Conservation (phyloP, 2,888 invertebrate species). For the Andrena bicolor region DNA sequence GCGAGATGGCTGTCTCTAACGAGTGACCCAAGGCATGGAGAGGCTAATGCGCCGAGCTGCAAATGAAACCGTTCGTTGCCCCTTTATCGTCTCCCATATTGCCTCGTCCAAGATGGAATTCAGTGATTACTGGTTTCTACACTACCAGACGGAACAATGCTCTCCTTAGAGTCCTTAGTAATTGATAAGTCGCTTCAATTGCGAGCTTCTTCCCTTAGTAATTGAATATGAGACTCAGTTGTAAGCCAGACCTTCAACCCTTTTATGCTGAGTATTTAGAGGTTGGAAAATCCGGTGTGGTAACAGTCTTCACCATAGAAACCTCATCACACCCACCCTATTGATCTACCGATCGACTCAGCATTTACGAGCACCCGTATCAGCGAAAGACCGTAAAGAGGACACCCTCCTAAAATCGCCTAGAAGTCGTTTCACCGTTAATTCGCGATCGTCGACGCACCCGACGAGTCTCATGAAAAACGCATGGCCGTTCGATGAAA, state of each 20-base stretch:
- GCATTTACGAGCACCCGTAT: no score
- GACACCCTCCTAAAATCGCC: not conserved
- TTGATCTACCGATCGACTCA: no score
- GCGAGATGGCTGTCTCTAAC: slow-evolving; percentile 57
- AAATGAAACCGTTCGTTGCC: slow-evolving; percentile 65
- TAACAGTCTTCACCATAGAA: no score
- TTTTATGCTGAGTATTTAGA: no score
- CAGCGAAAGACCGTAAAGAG: not conserved
- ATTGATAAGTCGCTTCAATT: no score
- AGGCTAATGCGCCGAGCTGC: slow-evolving; percentile 57
- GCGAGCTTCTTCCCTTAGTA: no score
- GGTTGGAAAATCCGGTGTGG: no score
- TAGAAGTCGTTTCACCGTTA: not conserved
- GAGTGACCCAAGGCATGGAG: slow-evolving; percentile 56
- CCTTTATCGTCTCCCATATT: slow-evolving; percentile 17
- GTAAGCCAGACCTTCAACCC: no score
- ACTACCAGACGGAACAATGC: not conserved
- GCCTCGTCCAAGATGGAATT: not conserved
- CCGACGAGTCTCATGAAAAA: slow-evolving; percentile 19
- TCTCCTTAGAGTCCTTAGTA: no score
- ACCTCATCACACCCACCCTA: no score
- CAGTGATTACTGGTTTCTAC: not conserved
- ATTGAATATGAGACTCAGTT: no score
- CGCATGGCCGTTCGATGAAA: slow-evolving; percentile 20
- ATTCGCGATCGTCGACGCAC: slow-evolving; percentile 12